Evolutionary conservation across 1,140 invertebrate species (phyloP).

Genomic region (Anastatus disparis): DNA sequence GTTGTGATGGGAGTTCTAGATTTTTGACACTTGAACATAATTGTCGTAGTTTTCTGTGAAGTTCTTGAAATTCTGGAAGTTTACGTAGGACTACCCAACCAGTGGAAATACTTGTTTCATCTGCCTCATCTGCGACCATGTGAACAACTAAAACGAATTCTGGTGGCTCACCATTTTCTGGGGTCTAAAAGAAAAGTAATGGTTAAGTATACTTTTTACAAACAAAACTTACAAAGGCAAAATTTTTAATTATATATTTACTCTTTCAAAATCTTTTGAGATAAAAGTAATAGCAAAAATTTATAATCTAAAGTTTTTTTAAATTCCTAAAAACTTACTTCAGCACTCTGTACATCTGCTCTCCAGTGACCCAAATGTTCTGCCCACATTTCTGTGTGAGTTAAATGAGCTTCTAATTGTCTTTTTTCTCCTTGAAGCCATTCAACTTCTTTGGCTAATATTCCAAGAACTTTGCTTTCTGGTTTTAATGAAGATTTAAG

Average conservation of each 20-base stretch:
- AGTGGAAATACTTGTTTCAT: slow-evolving; percentile 74
- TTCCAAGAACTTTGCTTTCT: slow-evolving; percentile 78
- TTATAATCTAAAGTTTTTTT: too few relatives aligned
- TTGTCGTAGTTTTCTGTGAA: slow-evolving; percentile 85
- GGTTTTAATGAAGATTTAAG: slow-evolving; percentile 79
- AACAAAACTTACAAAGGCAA: too few relatives aligned
- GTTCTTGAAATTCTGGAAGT: slow-evolving; percentile 83
- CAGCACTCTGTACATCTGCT: slow-evolving; percentile 82
- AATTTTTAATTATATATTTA: too few relatives aligned
- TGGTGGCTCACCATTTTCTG: slow-evolving; percentile 81
- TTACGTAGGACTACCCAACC: slow-evolving; percentile 88
- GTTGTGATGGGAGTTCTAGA: slow-evolving; percentile 82
- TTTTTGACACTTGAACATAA: slow-evolving; percentile 83
- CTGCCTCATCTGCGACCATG: slow-evolving; percentile 72
- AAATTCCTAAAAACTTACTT: slow-evolving; percentile 66
- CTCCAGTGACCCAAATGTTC: slow-evolving; percentile 88
- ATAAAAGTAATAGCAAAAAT: too few relatives aligned
- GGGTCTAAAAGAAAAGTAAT: slow-evolving; percentile 65
- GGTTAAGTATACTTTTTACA: too few relatives aligned
- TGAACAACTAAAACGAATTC: slow-evolving; percentile 87
- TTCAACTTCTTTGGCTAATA: slow-evolving; percentile 85
- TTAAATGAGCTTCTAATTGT: slow-evolving; percentile 83
- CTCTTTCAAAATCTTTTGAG: too few relatives aligned
- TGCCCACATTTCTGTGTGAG: slow-evolving; percentile 88
- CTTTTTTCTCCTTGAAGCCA: slow-evolving; percentile 81